A percentile compares a stretch with the other conserved stretches of the same genome.
Conservation (phyloP, 2,113 vertebrate species). For the Anolis sagrei region DNA sequence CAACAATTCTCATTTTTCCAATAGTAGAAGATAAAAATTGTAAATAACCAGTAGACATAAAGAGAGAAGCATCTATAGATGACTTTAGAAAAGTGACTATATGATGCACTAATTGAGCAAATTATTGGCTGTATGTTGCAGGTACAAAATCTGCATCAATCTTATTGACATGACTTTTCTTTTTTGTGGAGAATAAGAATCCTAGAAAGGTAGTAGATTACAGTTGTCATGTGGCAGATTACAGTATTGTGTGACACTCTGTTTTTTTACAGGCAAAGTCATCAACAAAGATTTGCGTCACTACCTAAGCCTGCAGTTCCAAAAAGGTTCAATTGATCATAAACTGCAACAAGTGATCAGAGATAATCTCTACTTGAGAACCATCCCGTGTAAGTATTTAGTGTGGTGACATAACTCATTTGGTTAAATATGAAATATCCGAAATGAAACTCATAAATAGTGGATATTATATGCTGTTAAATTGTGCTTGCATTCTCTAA, state of each 20-base stretch:
- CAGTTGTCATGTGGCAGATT: slow-evolving; percentile 9
- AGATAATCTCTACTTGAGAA: slow-evolving; percentile 98
- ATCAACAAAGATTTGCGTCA: slow-evolving; percentile 96
- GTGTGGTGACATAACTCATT: slow-evolving; percentile 24
- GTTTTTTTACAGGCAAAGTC: slow-evolving; percentile 87
- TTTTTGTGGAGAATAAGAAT: not conserved
- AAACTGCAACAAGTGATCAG: slow-evolving; percentile 99
- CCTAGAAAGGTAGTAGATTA: not conserved
- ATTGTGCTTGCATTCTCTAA: not conserved
- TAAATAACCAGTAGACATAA: not conserved
- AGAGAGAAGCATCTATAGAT: not conserved
- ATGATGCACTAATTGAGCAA: not conserved
- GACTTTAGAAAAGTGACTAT: not conserved
- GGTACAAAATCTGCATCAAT: not conserved
- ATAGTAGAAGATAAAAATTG: not conserved
- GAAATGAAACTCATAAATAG: not conserved
- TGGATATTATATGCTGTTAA: not conserved
- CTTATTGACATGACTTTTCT: not conserved
- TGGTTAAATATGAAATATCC: not conserved
- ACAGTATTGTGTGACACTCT: not conserved
- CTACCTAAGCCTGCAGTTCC: slow-evolving; percentile 98
- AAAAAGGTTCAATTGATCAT: slow-evolving; percentile 97
- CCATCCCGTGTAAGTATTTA: slow-evolving; percentile 95
- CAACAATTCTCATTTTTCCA: not conserved
- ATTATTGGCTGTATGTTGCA: not conserved